Evolutionary conservation across 2,113 vertebrate genomes (phyloP), one percentile per base, ranked within the genome.

Genomic region (Narcine bancroftii): DNA sequence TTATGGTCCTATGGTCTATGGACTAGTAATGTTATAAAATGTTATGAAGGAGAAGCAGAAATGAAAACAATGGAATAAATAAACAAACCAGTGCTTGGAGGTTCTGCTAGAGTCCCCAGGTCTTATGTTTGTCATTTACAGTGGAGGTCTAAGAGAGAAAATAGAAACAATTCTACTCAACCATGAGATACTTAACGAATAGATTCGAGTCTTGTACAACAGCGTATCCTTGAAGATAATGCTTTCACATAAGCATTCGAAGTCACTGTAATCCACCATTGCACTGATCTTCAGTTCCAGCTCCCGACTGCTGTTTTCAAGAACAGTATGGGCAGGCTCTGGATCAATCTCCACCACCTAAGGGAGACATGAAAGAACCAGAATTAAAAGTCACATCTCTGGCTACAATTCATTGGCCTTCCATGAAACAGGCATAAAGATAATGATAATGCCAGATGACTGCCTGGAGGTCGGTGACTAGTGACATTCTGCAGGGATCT

Each of bases 141-240:
- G 47, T 0, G 29, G 81, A 15, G 19, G 50, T 60, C 81, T 6
- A 4, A n/a, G 6, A 63, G 53, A 1, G 36, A n/a, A 87, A 87
- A 36, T 15, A 87, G n/a, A 85, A 60, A n/a, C n/a, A 36, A 17
- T 4, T 87, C 47, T 33, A 87, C 6, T n/a, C 15, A 3, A 60
- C 21, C 53, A 21, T 56, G 36, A 63, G 81, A 60, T 63, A 97
- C 98, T 97, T 94, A n/a, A 99, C 98, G 94, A 93, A 93, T 96
- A 96, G 0, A 93, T 93, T 56, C 96, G 96, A 0, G 95, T 97
- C 93, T 98, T 97, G 95, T 96, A 97, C 60, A 98, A 95, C 92
- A 96, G 87, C 0, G 97, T 98, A 11, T 99, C 96, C 94, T 96
- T 95, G 93, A 98, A 97, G 81, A 85, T 93, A 92, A 99, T 94